Base-by-base conservation (phyloP, 2,113 vertebrate genomes). In the Amphilophus citrinellus region DNA sequence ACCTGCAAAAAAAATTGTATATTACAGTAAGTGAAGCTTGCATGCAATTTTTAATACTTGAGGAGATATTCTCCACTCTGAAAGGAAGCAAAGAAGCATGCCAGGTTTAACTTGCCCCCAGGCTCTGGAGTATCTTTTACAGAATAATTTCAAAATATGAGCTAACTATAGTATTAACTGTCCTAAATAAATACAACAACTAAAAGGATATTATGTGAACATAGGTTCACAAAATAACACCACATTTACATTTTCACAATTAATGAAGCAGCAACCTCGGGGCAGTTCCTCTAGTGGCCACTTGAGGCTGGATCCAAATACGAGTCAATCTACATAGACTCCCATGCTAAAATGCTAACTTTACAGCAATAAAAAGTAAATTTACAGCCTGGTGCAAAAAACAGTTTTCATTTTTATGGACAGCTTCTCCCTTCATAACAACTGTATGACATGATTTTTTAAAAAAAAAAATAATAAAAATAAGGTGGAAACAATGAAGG, bases 1-100 rank as follows among this genome's bases (percentile, higher is more conserved):
- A 99, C 98, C 98, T 99, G 50, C 42, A 79, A 73, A 18, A 65
- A 65, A 60, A 32, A n/a, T 3, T 24, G 8, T 20, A 42, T 8
- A 39, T 57, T 42, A 65, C 30, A 79, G 56, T 17, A 15, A 79
- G 22, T 56, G 60, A 56, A 66, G 1, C n/a, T 56, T 42, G 22
- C 14, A 65, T 57, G 76, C n/a, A 27, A 56, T 56, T 32, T 53
- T n/a, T 35, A 56, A 56, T 56, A 73, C 68, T 56, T 35, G 32
- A 56, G 47, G 18, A 73, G 27, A 56, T n/a, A 53, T 32, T 73
- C 44, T n/a, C 0, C 0, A 3, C 66, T 73, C 18, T 53, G 66
- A n/a, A 73, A 73, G 10, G 27, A 73, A 56, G 44, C 47, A 73
- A 73, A 56, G 68, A 56, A 73, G 27, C 18, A 56, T n/a, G 27